A percentile compares a stretch with the other conserved stretches of the same genome.
Evolutionary conservation across 2,888 invertebrate genomes (phyloP).

Genomic region (Ichneumoninae sp.): DNA sequence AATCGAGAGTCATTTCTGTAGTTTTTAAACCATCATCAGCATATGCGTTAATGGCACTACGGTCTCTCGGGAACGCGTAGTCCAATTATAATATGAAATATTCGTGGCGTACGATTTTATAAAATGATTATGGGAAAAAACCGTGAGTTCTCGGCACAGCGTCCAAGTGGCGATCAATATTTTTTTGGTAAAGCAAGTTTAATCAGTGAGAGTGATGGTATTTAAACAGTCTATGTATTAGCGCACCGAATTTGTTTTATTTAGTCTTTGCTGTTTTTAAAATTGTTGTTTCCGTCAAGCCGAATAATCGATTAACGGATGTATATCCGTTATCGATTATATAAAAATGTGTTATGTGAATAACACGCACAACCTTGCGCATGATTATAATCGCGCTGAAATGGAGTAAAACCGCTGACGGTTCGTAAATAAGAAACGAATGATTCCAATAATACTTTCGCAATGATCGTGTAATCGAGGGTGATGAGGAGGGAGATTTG

Average conservation of each 20-base stretch:
- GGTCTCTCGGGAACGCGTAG: neutral
- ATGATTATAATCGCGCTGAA: neutral
- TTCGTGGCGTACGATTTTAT: neutral
- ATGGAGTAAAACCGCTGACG: neutral
- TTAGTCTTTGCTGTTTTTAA: neutral
- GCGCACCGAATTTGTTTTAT: no score
- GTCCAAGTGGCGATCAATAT: neutral
- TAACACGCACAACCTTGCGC: neutral
- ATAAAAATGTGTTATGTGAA: neutral
- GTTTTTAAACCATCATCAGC: neutral
- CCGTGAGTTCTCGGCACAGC: neutral
- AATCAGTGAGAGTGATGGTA: neutral
- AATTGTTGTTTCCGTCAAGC: neutral
- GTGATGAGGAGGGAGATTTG: neutral
- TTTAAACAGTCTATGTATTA: neutral
- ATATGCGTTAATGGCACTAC: neutral
- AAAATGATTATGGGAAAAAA: no score
- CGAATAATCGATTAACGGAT: neutral
- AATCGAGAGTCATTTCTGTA: neutral
- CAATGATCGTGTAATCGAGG: neutral
- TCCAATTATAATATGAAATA: neutral
- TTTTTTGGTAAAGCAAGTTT: neutral
- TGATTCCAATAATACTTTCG: constrained; percentile 9
- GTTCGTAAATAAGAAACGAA: neutral
- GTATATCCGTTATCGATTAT: neutral